Evolutionary conservation across 2,797 vertebrate genomes (phyloP).

Genomic region (Antennarius maculatus): DNA sequence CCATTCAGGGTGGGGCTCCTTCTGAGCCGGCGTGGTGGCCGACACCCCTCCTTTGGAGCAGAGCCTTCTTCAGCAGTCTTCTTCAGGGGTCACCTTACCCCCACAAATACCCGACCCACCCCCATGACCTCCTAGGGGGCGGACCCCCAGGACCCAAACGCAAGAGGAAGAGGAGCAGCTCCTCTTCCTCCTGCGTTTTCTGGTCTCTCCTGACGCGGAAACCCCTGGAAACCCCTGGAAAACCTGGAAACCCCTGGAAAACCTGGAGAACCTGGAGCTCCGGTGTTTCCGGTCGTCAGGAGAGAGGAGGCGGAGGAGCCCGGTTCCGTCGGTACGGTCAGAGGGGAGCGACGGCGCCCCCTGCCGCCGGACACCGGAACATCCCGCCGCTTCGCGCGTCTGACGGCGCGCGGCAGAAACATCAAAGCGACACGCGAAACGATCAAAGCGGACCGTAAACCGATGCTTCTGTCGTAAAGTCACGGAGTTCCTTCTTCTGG

Average conservation of each 20-base stretch:
- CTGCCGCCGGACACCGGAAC: slow-evolving; percentile 27
- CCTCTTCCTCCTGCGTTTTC: slow-evolving; percentile 1
- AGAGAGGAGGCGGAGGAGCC: slow-evolving; percentile 68
- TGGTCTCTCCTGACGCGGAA: slow-evolving; percentile 33
- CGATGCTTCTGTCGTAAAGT: no score
- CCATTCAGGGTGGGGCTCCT: slow-evolving; percentile 86
- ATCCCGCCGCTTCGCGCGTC: no score
- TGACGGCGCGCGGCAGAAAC: no score
- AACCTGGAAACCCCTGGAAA: no score
- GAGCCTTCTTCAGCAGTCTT: no score
- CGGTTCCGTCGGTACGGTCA: slow-evolving; percentile 28
- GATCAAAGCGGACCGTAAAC: no score
- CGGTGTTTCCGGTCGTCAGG: slow-evolving; percentile 67
- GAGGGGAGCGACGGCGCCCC: slow-evolving; percentile 32
- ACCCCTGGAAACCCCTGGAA: slow-evolving; percentile 63
- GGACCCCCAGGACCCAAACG: background rate
- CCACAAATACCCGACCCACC: slow-evolving; percentile 17
- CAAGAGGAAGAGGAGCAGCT: slow-evolving; percentile 27
- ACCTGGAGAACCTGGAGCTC: slow-evolving; percentile 22
- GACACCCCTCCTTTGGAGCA: no score
- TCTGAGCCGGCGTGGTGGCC: slow-evolving; percentile 57
- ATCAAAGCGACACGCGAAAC: no score
- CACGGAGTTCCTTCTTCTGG: no score
- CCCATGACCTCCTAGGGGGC: slow-evolving; percentile 16
- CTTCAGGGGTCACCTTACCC: no score